Conservation (phyloP, 2,113 vertebrate species). For the Pipa parva region DNA sequence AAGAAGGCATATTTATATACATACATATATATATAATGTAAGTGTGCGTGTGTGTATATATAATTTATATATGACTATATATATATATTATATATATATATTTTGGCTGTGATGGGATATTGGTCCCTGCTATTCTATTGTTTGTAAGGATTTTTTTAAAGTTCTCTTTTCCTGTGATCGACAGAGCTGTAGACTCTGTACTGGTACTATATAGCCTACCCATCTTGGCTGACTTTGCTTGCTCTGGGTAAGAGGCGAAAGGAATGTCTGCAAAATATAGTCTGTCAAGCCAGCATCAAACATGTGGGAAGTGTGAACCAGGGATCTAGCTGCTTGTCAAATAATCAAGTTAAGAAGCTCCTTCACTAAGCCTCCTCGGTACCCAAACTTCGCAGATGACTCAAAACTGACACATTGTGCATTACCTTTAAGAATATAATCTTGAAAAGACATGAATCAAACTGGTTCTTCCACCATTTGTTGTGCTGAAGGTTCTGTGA, state of each 20-base stretch:
- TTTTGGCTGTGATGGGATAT: constrained; percentile 43
- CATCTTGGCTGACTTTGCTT: constrained; percentile 13
- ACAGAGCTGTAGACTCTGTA: constrained; percentile 17
- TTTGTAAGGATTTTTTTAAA: constrained; percentile 41
- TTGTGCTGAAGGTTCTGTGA: constrained; percentile 1
- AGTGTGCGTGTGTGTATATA: constrained; percentile 35
- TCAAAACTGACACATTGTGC: constrained; percentile 24
- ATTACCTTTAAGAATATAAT: constrained; percentile 5
- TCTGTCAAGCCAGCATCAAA: constrained; percentile 10
- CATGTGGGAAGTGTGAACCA: not conserved
- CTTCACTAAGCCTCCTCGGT: not conserved
- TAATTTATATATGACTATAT: constrained; percentile 39
- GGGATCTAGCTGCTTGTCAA: constrained; percentile 21
- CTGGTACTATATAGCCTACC: constrained; percentile 24
- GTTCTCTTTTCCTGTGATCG: constrained; percentile 19
- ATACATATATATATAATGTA: constrained; percentile 33
- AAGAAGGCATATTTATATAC: constrained; percentile 41
- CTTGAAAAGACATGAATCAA: constrained; percentile 8
- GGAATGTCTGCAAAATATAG: not conserved
- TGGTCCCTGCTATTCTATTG: constrained; percentile 42
- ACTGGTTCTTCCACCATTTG: constrained; percentile 3
- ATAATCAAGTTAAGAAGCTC: constrained; percentile 9
- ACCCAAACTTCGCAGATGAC: not conserved
- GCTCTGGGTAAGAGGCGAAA: constrained; percentile 18
- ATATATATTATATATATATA: constrained; percentile 44